Evolutionary conservation across 2,888 invertebrate genomes (phyloP), one percentile per base, ranked within the genome.

Genomic region (Callyntrura sp.): DNA sequence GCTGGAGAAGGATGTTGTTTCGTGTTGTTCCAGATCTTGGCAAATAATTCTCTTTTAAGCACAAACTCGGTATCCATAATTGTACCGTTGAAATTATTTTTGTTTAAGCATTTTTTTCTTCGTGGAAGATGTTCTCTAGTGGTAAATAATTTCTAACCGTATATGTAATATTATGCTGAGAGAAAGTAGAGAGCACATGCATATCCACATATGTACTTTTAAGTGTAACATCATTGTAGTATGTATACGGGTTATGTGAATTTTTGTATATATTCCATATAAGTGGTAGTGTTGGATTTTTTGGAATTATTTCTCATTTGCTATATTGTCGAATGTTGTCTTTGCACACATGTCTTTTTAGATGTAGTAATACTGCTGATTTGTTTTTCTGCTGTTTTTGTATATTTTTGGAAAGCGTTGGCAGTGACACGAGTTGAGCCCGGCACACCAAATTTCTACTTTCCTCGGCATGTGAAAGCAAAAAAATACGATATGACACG

Each of bases 11-110:
- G 48, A 51, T 51, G 76, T 9, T 76, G 51, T 76, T 76, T 51
- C 76, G 25, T 51, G 48, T 60, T 17, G 6, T 35, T 35, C 35
- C 35, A 35, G 35, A 35, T 35, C 35, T 35, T 35, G 35, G 35
- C 6, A 35, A 35, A 35, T 4, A 35, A 35, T 4, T 35, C 35
- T 35, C 3, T 35, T 35, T 6, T 35, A 35, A 35, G 35, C 35
- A 35, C 35, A 35, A 35, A 35, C 35, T 35, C 6, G 35, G 35
- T 35, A 6, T 2, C 35, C 35, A 35, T 35, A 65, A 85, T 78
- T 35, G 57, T 57, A 85, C 73, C 73, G 62, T 76, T 78, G 78
- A 78, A 78, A 85, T 85, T 85, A 78, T 85, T 78, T 76, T 76
- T 62, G 17, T 23, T 35, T 35, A 23, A 82, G 11, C 55, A 55